A percentile compares a stretch with the other conserved stretches of the same genome.
Evolutionary conservation across 2,888 invertebrate species (phyloP).

Genomic region (Leptinotarsa haldemani): DNA sequence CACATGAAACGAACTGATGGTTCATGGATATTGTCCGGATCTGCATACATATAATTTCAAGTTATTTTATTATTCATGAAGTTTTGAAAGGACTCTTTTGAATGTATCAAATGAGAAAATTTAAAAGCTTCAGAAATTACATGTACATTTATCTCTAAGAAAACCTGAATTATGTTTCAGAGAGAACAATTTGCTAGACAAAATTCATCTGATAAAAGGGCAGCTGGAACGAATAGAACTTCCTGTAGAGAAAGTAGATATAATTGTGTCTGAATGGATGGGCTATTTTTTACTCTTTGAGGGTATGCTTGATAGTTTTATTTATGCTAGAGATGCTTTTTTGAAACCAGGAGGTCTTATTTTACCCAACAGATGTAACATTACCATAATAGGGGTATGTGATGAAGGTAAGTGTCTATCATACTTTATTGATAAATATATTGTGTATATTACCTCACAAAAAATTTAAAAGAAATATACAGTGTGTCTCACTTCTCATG

Average conservation of each 20-base stretch:
- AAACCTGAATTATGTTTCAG: conserved; percentile 59
- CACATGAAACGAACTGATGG: too few species aligned
- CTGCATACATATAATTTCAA: too few species aligned
- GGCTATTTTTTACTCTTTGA: conserved; percentile 97
- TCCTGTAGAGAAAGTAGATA: conserved; percentile 83
- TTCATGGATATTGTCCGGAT: too few species aligned
- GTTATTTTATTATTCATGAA: too few species aligned
- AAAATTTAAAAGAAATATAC: background rate
- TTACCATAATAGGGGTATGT: conserved; percentile 83
- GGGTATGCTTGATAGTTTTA: conserved; percentile 95
- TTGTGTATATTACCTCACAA: too few species aligned
- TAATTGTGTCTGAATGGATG: conserved; percentile 99
- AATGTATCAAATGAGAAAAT: too few species aligned
- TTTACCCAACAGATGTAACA: conserved; percentile 86
- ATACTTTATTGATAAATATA: too few species aligned
- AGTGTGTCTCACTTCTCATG: too few species aligned
- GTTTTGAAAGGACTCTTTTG: too few species aligned
- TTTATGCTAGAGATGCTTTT: conserved; percentile 87
- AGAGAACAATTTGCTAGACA: conserved; percentile 80
- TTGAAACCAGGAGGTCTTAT: conserved; percentile 81
- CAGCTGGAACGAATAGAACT: conserved; percentile 85
- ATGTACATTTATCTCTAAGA: too few species aligned
- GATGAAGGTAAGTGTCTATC: conserved; percentile 70
- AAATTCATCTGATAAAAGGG: conserved; percentile 85
- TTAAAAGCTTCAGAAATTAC: too few species aligned